Conservation (phyloP, 2,888 invertebrate genomes). For the Linnaemya tessellans region DNA sequence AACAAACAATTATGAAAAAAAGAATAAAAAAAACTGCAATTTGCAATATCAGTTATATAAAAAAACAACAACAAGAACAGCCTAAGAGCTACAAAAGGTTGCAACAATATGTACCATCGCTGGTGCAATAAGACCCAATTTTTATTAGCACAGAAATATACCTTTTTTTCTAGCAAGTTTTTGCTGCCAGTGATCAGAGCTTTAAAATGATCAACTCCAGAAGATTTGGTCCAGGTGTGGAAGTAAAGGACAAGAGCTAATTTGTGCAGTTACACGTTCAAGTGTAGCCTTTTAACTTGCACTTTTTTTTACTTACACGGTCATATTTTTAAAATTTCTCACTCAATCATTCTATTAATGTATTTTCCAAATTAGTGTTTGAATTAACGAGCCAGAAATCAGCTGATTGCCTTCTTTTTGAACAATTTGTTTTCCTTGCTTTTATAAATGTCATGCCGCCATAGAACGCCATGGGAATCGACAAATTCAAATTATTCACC, state of each 20-base stretch:
- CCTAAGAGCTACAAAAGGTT: constrained; percentile 11
- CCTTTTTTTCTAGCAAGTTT: background rate
- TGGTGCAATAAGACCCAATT: constrained; percentile 51
- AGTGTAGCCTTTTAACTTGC: no score
- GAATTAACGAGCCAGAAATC: no score
- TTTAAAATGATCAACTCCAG: background rate
- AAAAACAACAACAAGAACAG: constrained; percentile 1
- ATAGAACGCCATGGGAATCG: no score
- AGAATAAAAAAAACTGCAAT: constrained; percentile 26
- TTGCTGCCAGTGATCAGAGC: constrained; percentile 15
- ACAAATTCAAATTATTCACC: no score
- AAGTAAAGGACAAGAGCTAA: no score
- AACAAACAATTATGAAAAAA: constrained; percentile 30
- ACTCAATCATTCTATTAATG: no score
- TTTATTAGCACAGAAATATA: constrained; percentile 39
- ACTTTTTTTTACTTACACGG: background rate
- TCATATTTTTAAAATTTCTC: no score
- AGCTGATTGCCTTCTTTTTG: no score
- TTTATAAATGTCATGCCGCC: no score
- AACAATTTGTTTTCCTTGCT: no score
- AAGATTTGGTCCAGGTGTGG: background rate
- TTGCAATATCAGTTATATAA: constrained; percentile 57
- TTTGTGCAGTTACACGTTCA: background rate
- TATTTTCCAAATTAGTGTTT: no score
- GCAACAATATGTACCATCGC: constrained; percentile 45